Base-by-base conservation (phyloP, 2,113 vertebrate genomes). In the Spermophilus dauricus region DNA sequence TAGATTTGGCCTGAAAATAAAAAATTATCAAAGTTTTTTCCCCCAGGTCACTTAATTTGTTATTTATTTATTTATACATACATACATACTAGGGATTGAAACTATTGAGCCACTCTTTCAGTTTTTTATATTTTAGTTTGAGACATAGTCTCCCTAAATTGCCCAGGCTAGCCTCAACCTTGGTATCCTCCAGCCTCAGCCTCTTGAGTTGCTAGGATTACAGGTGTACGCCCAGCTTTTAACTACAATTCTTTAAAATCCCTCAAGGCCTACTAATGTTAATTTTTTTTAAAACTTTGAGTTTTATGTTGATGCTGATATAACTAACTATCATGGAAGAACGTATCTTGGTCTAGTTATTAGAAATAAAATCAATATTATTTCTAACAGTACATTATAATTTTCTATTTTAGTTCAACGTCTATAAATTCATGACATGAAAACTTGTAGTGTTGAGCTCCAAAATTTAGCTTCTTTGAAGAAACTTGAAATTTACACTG, bases 361-460 rank as follows among this genome's bases (percentile, higher is more conserved):
- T 26, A 80, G 86, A 93, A 89, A n/a, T 81, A 89, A 73, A 94
- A 76, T 94, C 67, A 77, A 32, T 78, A n/a, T 85, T 65, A 81
- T 88, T 58, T 86, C n/a, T 78, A 72, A 81, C 30, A 45, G 53
- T 61, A 53, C 61, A 56, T 83, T 89, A 82, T 76, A 73, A 93
- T 95, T 73, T 61, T 76, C 83, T 89, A 1, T 80, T 76, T 69
- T 83, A 58, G 14, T 39, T 95, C 58, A 81, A 39, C 84, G 14
- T 72, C 67, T 86, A 95, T 53, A 86, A 53, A 83, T 89, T 96
- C 73, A 81, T 92, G 39, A 73, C n/a, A 63, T 53, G 51, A 89
- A 86, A 45, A 78, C 73, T 87, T 93, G 7, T 34, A 93, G 20
- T 88, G 48, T 42, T 94, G 48, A 70, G 13, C 8, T 96, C 61